These are phyloP conservation scores for Psilopsiagon aurifrons DNA, from an alignment of 2,113 vertebrate genomes.

Conservation along the genomic window DNA sequence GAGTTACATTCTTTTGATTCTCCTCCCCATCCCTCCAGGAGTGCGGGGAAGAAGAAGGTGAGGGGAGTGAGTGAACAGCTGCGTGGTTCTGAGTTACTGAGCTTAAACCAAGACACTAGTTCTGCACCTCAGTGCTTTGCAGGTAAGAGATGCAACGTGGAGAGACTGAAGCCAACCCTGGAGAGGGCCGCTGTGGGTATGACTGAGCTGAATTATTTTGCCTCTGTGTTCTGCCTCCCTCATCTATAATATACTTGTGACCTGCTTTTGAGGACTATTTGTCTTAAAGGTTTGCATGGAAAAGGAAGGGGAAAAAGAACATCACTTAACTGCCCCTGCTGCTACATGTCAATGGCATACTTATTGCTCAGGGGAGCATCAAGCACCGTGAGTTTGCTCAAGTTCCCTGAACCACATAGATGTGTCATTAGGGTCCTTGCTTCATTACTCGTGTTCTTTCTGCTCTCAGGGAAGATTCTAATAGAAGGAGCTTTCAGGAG, in stretches of 20 bases:
- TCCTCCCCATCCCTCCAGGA: background rate
- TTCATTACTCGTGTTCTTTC: accelerated
- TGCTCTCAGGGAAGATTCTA: background rate
- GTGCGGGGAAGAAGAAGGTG: background rate
- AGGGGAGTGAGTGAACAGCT: background rate
- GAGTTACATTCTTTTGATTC: too few species aligned
- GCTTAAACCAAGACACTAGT: background rate
- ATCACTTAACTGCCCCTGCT: background rate
- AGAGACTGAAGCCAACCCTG: background rate
- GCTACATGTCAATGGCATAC: accelerated
- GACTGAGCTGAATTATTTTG: background rate
- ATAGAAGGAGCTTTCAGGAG: background rate
- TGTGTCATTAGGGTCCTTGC: background rate
- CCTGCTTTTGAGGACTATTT: background rate
- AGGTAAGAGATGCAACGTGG: accelerated
- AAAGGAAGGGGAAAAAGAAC: background rate
- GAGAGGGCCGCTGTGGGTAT: background rate
- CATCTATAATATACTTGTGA: background rate
- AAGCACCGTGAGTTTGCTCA: accelerated
- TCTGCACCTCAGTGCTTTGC: background rate
- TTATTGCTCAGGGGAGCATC: background rate
- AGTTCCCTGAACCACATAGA: background rate
- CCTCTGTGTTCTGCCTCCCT: background rate
- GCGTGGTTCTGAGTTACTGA: background rate
- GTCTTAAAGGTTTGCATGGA: background rate